Evolutionary conservation across 1,140 invertebrate species (phyloP), one percentile per base, ranked within the genome.

Genomic region (Sipha flava): DNA sequence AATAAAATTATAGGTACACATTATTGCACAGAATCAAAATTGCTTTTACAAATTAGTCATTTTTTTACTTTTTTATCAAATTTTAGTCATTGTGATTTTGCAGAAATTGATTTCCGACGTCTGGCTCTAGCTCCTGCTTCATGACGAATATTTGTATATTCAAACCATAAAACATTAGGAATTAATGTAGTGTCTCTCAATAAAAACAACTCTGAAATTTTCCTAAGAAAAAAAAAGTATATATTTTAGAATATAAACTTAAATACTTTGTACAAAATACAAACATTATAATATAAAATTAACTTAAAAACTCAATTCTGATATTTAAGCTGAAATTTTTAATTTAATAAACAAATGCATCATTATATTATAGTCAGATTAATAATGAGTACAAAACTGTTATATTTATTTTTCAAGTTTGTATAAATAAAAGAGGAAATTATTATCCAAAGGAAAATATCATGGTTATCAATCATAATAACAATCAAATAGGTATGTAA

Each of bases 141-240:
- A 83, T 92, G 91, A 80, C 94, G 86, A 68, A 92, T 91, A 73
- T 91, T 93, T n/a, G 93, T 95, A 84, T 97, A 97, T 84, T 97
- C 95, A 85, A 97, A 97, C 94, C 95, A 97, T 79, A 97, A 85
- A 9, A 97, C 92, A 85, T 97, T 96, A 16, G 95, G 95, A 85
- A 97, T 97, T 37, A 96, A 86, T 9, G 95, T 95, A 59, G 94
- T 95, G 83, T 97, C 95, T 82, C 95, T 88, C 81, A 97, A 86
- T 86, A 97, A 89, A 80, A 96, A 85, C 84, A 94, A 90, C 87
- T 97, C 95, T 79, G 93, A 94, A 83, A 95, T 87, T 87, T 90
- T 92, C 90, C 94, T 96, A 88, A 84, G 79, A 85, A 84, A 79
- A 81, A 66, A 81, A 81, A 66, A 45, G 29, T 29, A 34, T 6